These are phyloP conservation scores for Gadopsis marmoratus DNA, from an alignment of 2,797 vertebrate species.

Conservation along the genomic window DNA sequence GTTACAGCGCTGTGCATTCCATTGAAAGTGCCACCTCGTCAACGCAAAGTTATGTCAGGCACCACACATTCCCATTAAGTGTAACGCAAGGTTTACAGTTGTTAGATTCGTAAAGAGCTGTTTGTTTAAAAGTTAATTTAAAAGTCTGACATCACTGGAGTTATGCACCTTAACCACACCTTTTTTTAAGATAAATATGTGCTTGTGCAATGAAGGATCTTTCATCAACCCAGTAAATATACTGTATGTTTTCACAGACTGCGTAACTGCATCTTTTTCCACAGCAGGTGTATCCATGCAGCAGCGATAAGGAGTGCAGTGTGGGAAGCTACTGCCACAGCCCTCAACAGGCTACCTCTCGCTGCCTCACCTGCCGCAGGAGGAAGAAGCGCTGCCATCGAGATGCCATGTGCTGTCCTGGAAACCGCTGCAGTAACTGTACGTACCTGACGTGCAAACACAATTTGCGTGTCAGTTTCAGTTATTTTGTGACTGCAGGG, in stretches of 20 bases:
- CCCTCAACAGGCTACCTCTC: constrained; percentile 92
- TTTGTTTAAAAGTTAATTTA: not conserved
- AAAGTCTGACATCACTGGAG: not conserved
- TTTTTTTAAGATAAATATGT: not conserved
- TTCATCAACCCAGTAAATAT: not conserved
- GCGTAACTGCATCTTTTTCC: constrained; percentile 2
- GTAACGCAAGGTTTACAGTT: not conserved
- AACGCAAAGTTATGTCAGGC: not conserved
- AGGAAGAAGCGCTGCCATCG: constrained; percentile 97
- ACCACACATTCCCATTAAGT: not conserved
- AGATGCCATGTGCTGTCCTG: constrained; percentile 96
- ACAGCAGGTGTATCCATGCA: constrained; percentile 91
- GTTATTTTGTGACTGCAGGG: constrained; percentile 8
- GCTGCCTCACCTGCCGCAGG: constrained; percentile 92
- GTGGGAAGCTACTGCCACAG: constrained; percentile 95
- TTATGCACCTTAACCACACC: not conserved
- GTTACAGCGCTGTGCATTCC: not conserved
- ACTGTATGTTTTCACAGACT: not conserved
- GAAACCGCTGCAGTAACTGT: constrained; percentile 96
- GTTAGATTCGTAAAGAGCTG: not conserved
- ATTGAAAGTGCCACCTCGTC: not conserved
- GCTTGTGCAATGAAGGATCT: not conserved
- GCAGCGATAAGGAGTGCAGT: constrained; percentile 94
- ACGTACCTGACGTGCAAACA: constrained; percentile 44
- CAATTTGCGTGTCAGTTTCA: not conserved